Evolutionary conservation across 2,888 invertebrate genomes (phyloP), one percentile per base, ranked within the genome.

Genomic region (Druceiella hillmani): DNA sequence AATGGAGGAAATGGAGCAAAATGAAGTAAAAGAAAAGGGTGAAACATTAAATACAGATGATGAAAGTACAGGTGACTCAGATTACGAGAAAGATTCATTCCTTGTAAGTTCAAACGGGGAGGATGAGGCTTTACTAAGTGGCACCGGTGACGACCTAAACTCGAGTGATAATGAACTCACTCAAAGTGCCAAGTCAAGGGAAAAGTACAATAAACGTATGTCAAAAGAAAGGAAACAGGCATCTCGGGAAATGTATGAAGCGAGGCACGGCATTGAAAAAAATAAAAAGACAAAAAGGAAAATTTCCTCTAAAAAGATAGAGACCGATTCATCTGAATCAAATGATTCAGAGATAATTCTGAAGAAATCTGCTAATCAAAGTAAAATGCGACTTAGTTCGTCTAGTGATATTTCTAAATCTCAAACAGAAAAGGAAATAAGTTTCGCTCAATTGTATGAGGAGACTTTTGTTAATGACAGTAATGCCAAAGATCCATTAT

Each of bases 11-110:
- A 64, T 69, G 28, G 51, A 59, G 45, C 64, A 73, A 36, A 66
- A 78, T 54, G 66, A 73, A 56, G 58, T 78, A 29, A 39, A 58
- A 9, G 64, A 64, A 22, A 65, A 63, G 46, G 76, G 74, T 2
- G 74, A 74, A 55, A 74, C 74, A 2, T 54, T 77, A 40, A 64
- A 68, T 30, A 71, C 75, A 29, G 64, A 73, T 27, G 62, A 61
- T 26, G 59, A 69, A 4, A 54, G 63, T 14, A 65, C 68, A 2
- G 55, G 62, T 41, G 69, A 72, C 33, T 56, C 64, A 1, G 65
- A 70, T 43, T 72, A 71, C 43, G 69, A 71, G 50, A 69, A 64
- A 50, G 74, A 65, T 48, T 77, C 76, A 0, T 78, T 78, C 51
- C 51, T 78, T 38, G 74, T 72, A 2, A 68, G 64, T 45, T 70